These are phyloP conservation scores for Vireo altiloquus DNA, from an alignment of 2,113 vertebrate genomes.

Conservation along the genomic window DNA sequence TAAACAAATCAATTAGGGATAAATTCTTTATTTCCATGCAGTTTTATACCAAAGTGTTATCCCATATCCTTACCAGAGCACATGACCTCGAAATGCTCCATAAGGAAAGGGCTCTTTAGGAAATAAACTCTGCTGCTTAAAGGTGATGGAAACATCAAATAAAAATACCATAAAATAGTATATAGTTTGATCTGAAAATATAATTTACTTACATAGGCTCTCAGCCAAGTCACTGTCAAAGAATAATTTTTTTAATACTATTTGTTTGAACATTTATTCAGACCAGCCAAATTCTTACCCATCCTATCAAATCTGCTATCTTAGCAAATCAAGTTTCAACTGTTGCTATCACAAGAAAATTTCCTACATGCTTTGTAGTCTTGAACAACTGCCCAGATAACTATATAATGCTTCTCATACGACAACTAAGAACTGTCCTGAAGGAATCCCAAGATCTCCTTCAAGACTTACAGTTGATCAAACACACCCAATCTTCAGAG, in stretches of 20 bases:
- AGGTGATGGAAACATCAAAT: no score
- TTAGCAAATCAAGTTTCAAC: background rate
- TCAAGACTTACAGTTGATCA: background rate
- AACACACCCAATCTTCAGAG: background rate
- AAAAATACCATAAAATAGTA: background rate
- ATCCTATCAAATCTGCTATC: background rate
- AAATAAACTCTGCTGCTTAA: background rate
- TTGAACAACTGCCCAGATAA: background rate
- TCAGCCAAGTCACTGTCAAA: background rate
- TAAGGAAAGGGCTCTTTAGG: background rate
- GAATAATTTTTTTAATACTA: background rate
- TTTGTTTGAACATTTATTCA: background rate
- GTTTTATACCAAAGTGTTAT: background rate
- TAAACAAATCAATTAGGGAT: background rate
- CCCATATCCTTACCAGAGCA: background rate
- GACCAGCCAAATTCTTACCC: background rate
- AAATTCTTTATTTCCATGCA: background rate
- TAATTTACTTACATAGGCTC: background rate
- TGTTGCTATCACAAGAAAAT: background rate
- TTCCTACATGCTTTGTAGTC: background rate
- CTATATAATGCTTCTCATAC: background rate
- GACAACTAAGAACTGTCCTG: background rate
- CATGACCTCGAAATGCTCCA: background rate
- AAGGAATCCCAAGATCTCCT: background rate
- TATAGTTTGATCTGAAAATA: background rate